phyloP scores from a whole-genome alignment of 2,797 vertebrate species.

The Ciconia nigra region DNA sequence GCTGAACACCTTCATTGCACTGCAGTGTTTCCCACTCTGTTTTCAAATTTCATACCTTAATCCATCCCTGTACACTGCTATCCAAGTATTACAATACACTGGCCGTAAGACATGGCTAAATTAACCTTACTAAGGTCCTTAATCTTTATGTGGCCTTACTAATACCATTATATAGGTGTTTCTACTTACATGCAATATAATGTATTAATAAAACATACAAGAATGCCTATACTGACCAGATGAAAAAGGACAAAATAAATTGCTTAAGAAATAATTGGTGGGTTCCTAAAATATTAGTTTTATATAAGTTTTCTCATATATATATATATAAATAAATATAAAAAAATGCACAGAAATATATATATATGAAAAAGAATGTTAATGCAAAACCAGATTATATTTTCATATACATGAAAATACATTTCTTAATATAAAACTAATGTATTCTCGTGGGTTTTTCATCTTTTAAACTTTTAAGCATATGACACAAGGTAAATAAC shows the following conservation, averaged over 20 bases:
- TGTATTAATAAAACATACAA: not conserved
- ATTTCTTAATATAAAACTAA: constrained; percentile 11
- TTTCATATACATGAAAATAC: not conserved
- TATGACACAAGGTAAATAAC: not conserved
- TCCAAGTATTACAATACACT: not conserved
- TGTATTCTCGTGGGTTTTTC: not conserved
- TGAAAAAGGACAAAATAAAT: constrained; percentile 3
- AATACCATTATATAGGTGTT: not conserved
- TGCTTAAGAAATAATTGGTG: not conserved
- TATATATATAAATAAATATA: not conserved
- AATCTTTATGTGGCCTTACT: not conserved
- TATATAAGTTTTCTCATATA: not conserved
- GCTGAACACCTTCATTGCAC: accelerated
- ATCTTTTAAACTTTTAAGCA: not conserved
- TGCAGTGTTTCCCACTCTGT: not conserved
- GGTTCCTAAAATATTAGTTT: not conserved
- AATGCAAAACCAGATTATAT: not conserved
- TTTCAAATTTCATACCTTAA: not conserved
- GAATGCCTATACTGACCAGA: not conserved
- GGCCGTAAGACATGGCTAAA: not conserved
- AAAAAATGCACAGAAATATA: not conserved
- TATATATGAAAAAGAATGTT: not conserved
- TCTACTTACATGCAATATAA: not conserved
- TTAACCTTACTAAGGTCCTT: not conserved
- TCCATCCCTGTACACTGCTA: not conserved